Base-by-base conservation (phyloP, 92 coral and sea anemone species). In the Diadumene lineata region DNA sequence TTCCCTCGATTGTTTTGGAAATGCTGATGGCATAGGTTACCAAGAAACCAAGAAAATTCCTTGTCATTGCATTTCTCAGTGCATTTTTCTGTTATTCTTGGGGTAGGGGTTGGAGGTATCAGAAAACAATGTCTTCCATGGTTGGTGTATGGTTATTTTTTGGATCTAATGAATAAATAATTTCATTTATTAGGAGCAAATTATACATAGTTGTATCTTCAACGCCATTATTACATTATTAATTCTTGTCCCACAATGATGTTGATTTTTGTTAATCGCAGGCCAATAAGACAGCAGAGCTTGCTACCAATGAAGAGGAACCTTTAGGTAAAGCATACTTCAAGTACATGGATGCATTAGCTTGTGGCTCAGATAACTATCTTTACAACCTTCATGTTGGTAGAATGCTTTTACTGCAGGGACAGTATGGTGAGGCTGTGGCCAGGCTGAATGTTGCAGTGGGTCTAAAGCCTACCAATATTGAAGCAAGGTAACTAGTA, bases 381-480 rank as follows among this genome's bases (percentile, higher is more conserved):
- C 63, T 94, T 70, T 94, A 89, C 82, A 92, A 82, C 82, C 78
- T 94, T 31, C 94, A 94, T 78, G 97, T 86, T 57, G 98, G 98
- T 11, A 87, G 97, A 57, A 80, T 94, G 83, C 88, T 94, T 21
- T 74, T 89, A 61, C 71, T 94, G 16, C 97, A 94, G 75, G 87
- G 85, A 68, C 92, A 92, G 48, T 86, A 87, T 56, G 89, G 82
- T 23, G 98, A 94, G 66, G 98, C 97, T 60, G 87, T 92, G 56
- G 46, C 65, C 23, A 83, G 89, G 28, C 79, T 94, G 44, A 92
- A 89, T 64, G 79, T 92, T 24, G 91, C 97, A 62, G 86, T 84
- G 29, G 96, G 98, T 33, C 82, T 92, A 60, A 94, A 92, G 68
- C 97, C 98, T 8, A 90, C 88, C 0, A 90, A 74, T 56, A 31